These are phyloP conservation scores for Nephila pilipes DNA, from an alignment of 1,140 invertebrate genomes.

Conservation along the genomic window DNA sequence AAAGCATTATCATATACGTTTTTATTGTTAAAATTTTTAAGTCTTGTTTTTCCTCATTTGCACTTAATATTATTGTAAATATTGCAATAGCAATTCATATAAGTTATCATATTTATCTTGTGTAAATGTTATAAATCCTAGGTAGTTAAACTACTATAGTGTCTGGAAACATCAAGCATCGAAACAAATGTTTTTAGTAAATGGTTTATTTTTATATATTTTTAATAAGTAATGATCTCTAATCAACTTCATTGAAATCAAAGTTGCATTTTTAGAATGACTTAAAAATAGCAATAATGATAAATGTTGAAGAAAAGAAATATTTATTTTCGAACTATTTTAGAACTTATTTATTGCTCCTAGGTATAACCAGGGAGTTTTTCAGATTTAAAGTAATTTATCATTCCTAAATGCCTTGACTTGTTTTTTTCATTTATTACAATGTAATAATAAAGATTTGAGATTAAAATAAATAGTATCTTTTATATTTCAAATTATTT, in stretches of 20 bases:
- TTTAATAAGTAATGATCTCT: not conserved
- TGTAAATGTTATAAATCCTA: not conserved
- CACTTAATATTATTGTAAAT: not conserved
- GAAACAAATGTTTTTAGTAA: conserved; percentile 24
- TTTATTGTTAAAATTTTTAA: not conserved
- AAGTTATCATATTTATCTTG: not conserved
- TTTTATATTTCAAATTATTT: too few species aligned
- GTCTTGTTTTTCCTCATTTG: not conserved
- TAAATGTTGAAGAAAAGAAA: not conserved
- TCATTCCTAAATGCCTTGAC: not conserved
- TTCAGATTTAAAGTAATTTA: not conserved
- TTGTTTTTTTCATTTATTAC: not conserved
- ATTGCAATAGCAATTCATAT: not conserved
- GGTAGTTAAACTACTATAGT: not conserved
- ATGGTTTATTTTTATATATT: conserved; percentile 50
- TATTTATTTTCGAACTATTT: not conserved
- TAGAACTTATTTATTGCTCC: not conserved
- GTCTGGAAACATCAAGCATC: not conserved
- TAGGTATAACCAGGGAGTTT: not conserved
- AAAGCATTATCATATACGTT: not conserved
- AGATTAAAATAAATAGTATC: too few species aligned
- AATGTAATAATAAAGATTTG: too few species aligned
- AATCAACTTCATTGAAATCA: not conserved
- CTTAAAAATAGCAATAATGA: conserved; percentile 29
- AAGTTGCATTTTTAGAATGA: not conserved